A percentile compares a stretch with the other conserved stretches of the same genome.
phyloP scores from a whole-genome alignment of 2,113 vertebrate genomes.

The Albula goreensis region DNA sequence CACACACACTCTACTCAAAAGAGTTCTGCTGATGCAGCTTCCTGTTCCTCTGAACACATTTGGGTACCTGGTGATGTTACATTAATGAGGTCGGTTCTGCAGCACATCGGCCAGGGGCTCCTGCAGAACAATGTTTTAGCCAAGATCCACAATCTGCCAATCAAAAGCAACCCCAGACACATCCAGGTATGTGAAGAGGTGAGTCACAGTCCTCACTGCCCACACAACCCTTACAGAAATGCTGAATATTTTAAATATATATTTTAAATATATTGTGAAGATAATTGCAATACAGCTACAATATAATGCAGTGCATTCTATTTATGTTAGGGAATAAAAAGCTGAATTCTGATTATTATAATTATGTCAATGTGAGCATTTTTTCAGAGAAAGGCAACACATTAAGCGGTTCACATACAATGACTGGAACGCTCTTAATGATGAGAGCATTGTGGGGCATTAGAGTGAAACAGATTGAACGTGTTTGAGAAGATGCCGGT shows the following conservation, averaged over 20 bases:
- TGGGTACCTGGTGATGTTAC: too few relatives aligned
- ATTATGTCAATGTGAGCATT: neutral
- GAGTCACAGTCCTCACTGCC: neutral
- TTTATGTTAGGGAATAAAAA: too few relatives aligned
- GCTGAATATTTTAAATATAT: too few relatives aligned
- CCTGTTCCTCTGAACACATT: too few relatives aligned
- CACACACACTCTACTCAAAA: too few relatives aligned
- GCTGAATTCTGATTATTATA: too few relatives aligned
- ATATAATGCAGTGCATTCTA: too few relatives aligned
- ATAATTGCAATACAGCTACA: neutral
- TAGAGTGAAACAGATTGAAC: neutral
- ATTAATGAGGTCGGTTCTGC: too few relatives aligned
- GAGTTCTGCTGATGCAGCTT: too few relatives aligned
- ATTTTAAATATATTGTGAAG: too few relatives aligned
- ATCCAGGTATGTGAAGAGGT: neutral
- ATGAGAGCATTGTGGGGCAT: neutral
- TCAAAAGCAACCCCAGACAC: neutral
- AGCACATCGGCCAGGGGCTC: neutral
- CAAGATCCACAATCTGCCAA: neutral
- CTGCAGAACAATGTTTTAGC: neutral
- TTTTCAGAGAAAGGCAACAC: neutral
- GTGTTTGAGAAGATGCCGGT: neutral
- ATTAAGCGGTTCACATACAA: neutral
- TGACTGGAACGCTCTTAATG: neutral
- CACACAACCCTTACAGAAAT: neutral